Evolutionary conservation across 2,797 vertebrate genomes (phyloP), one percentile per base, ranked within the genome.

Genomic region (Sciurus vulgaris): DNA sequence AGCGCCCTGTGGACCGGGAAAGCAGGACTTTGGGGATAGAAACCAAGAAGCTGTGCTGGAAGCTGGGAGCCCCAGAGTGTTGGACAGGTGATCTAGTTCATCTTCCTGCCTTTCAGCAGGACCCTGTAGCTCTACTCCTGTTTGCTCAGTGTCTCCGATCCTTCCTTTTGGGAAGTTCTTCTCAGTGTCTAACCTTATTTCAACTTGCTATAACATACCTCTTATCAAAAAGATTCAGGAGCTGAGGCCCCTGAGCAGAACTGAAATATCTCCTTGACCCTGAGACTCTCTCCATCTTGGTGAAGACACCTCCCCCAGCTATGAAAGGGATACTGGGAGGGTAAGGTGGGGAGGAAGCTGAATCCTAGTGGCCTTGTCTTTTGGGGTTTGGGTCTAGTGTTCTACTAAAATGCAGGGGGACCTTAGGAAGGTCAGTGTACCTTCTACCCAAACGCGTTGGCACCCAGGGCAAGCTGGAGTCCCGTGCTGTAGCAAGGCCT

Each of bases 111-210:
- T 73, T 15, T 69, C 2, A 7, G 76, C 61, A 74, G 61, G 20
- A 44, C 44, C 65, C 20, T 20, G 28, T 3, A 14, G 13, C 41
- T 30, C 3, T 12, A 28, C 26, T 26, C 35, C n/a, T 38, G 6
- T 24, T 59, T 47, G 41, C 74, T 91, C 78, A 38, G 2, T 24
- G 76, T 33, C 91, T 95, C 76, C 59, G 20, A 17, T 49, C 59
- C 78, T 95, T 79, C 5, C 0, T 35, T 59, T 63, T 11, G 83
- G 78, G 65, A 95, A 94, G 74, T 95, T 94, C 93, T 96, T 86
- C 83, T 18, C 13, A 33, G 24, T 67, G 78, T 88, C 91, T 92
- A 56, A 86, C 87, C 18, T 88, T 81, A 49, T 76, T 86, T 73
- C 79, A 91, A 13, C 49, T 93, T 82, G 56, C 35, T 77, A 3